Conservation (phyloP, 1,140 invertebrate species). For the Hyphantria cunea region DNA sequence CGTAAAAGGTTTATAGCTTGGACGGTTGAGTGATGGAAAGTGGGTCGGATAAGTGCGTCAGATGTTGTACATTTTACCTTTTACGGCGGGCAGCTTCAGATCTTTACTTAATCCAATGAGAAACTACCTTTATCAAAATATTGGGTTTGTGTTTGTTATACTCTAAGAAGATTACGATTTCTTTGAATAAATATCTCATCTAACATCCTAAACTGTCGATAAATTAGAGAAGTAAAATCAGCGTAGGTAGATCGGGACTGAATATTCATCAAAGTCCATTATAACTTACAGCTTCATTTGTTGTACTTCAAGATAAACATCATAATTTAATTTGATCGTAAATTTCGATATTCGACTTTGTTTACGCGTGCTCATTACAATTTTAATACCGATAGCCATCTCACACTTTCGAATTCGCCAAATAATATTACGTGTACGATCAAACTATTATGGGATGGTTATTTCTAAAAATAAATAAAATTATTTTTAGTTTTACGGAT, state of each 20-base stretch:
- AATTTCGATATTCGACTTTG: constrained; percentile 50
- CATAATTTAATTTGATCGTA: constrained; percentile 62
- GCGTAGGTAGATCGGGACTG: constrained; percentile 5
- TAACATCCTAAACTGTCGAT: neutral
- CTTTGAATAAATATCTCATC: constrained; percentile 1
- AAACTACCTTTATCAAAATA: neutral
- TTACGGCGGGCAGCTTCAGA: constrained; percentile 64
- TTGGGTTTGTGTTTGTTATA: too few species aligned
- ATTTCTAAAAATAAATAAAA: constrained; percentile 26
- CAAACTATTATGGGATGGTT: constrained; percentile 12
- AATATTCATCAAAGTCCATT: constrained; percentile 12
- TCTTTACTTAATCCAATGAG: constrained; percentile 26
- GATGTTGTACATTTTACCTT: constrained; percentile 55
- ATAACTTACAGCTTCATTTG: constrained; percentile 37
- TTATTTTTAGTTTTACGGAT: constrained; percentile 35
- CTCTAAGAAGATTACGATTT: constrained; percentile 32
- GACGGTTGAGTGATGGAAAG: constrained; percentile 50
- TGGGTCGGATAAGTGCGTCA: constrained; percentile 60
- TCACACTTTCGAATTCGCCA: constrained; percentile 9
- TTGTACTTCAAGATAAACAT: constrained; percentile 39
- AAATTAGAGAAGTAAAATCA: constrained; percentile 13
- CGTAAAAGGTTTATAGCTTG: constrained; percentile 17
- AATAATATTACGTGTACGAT: constrained; percentile 3
- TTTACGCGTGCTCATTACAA: constrained; percentile 49
- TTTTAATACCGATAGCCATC: constrained; percentile 5